These are phyloP conservation scores for Dicycla oo DNA, from an alignment of 2,888 invertebrate species.

Conservation along the genomic window DNA sequence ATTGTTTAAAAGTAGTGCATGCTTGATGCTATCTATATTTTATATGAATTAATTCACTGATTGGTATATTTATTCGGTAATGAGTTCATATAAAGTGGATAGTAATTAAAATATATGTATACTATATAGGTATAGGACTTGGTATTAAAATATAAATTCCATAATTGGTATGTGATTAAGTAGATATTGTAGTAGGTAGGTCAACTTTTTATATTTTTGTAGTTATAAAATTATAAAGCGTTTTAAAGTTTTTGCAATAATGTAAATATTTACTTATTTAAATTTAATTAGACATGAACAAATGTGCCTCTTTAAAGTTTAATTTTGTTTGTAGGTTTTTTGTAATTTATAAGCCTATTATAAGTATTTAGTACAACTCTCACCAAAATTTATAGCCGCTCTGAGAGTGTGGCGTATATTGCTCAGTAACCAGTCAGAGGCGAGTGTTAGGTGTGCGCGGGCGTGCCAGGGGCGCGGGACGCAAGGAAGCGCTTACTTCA, in stretches of 20 bases:
- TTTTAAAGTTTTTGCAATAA: slow-evolving; percentile 60
- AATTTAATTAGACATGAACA: slow-evolving; percentile 42
- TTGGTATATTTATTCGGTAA: slow-evolving; percentile 26
- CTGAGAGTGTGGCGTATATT: neutral
- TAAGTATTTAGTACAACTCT: slow-evolving; percentile 39
- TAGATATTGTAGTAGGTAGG: too few species aligned
- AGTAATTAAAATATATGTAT: slow-evolving; percentile 16
- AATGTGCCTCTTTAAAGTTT: slow-evolving; percentile 42
- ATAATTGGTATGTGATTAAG: slow-evolving; percentile 32
- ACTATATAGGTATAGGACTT: slow-evolving; percentile 6
- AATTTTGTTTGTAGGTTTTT: slow-evolving; percentile 43
- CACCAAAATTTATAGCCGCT: slow-evolving; percentile 17
- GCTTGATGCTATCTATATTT: slow-evolving; percentile 30
- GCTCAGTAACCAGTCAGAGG: neutral
- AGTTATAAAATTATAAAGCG: slow-evolving; percentile 53
- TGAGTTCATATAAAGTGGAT: slow-evolving; percentile 50
- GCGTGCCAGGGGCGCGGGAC: neutral
- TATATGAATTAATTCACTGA: slow-evolving; percentile 57
- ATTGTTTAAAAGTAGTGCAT: slow-evolving; percentile 35
- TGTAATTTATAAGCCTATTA: slow-evolving; percentile 52
- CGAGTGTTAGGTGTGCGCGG: neutral
- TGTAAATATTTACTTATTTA: slow-evolving; percentile 66
- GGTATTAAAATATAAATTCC: slow-evolving; percentile 18
- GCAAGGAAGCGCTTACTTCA: neutral
- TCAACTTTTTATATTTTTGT: slow-evolving; percentile 65